phyloP scores from a whole-genome alignment of 2,888 invertebrate genomes.

The Drosophila cognata region DNA sequence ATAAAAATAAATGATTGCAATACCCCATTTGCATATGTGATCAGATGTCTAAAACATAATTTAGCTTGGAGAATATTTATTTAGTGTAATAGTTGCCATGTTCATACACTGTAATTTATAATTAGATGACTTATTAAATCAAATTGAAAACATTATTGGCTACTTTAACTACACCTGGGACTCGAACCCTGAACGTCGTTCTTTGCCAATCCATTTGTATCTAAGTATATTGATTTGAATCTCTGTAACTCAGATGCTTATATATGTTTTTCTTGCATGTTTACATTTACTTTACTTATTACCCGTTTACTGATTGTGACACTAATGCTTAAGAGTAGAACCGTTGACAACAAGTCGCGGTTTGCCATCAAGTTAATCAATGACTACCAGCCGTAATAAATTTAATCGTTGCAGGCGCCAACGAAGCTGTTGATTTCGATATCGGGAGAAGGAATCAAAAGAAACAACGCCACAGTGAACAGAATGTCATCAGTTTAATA shows the following conservation, averaged over 20 bases:
- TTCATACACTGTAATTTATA: not conserved
- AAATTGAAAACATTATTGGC: not conserved
- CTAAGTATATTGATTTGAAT: not conserved
- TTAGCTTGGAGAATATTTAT: not conserved
- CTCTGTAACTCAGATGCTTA: not conserved
- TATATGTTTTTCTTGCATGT: not conserved
- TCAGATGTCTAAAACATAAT: not conserved
- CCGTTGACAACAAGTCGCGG: conserved; percentile 48
- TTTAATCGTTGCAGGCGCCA: conserved; percentile 64
- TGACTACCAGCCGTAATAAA: conserved; percentile 64
- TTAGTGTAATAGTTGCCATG: not conserved
- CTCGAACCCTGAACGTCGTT: not conserved
- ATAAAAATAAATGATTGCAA: not conserved
- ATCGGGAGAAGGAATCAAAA: conserved; percentile 54
- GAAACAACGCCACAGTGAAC: conserved; percentile 44
- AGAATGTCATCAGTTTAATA: conserved; percentile 82
- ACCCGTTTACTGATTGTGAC: conserved; percentile 2
- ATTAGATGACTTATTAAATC: not conserved
- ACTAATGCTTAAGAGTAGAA: conserved; percentile 13
- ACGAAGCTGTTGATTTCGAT: conserved; percentile 57
- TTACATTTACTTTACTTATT: not conserved
- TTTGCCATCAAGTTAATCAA: conserved; percentile 58
- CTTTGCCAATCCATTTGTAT: not conserved
- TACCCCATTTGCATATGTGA: not conserved
- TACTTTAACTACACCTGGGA: not conserved